Percentiles rank a stretch among this genome's conserved stretches.
Evolutionary conservation across 37 sponge, comb jelly and placozoan genomes (phyloP).

Genomic region (Trichoplax adhaerens): DNA sequence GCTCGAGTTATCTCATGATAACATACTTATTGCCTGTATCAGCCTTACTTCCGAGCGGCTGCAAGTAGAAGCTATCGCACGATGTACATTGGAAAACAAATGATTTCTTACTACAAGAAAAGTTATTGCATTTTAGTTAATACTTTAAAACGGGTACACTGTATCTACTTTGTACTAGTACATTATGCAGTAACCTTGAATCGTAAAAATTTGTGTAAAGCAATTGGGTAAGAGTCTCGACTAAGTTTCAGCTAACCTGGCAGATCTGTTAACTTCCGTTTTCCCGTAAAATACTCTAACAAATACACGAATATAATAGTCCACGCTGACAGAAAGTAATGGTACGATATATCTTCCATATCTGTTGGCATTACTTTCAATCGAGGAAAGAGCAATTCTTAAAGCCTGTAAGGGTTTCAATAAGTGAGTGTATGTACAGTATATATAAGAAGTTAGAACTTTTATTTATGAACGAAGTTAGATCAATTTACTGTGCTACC

Average conservation of each 20-base stretch:
- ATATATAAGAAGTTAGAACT: neutral
- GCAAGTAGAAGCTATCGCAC: slow-evolving; percentile 74
- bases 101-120: neutral
- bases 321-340: slow-evolving; percentile 57
- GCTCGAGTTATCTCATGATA: too few relatives aligned
- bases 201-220: neutral
- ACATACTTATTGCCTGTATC: neutral
- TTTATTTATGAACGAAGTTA: neutral
- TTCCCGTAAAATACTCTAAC: slow-evolving; percentile 11
- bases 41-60: slow-evolving; percentile 14
- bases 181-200: neutral
- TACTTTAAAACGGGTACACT: neutral
- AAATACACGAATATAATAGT: slow-evolving; percentile 79
- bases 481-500: slow-evolving; percentile 12
- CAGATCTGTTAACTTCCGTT: neutral
- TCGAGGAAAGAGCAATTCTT: slow-evolving; percentile 47
- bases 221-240: slow-evolving; percentile 1
- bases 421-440: neutral
- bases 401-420: slow-evolving; percentile 34
- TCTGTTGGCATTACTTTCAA: slow-evolving; percentile 69
- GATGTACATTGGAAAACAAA: slow-evolving; percentile 63
- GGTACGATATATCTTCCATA: slow-evolving; percentile 73
- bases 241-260: neutral
- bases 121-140: neutral
- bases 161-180: slow-evolving; percentile 1